phyloP scores from a whole-genome alignment of 2,888 invertebrate species.

The Lamellibrachia columna region DNA sequence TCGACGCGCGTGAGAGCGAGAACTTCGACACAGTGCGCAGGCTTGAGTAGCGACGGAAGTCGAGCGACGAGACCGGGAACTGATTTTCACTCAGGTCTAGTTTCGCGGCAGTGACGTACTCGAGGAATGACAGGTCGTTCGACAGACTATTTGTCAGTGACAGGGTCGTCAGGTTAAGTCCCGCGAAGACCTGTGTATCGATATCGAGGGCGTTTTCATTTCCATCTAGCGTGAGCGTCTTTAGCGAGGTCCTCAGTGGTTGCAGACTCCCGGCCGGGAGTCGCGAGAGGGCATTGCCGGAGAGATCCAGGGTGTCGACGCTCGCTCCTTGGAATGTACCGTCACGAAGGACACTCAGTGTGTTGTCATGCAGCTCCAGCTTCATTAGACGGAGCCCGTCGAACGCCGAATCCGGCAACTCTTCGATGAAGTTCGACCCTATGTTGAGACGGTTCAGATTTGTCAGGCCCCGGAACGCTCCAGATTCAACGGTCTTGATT shows the following conservation, averaged over 20 bases:
- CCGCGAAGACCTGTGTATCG: slow-evolving; percentile 28
- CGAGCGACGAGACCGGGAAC: not conserved
- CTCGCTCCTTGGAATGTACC: slow-evolving; percentile 24
- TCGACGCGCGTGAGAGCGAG: not conserved
- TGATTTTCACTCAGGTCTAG: slow-evolving; percentile 36
- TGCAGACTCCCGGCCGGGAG: slow-evolving; percentile 20
- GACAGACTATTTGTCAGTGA: slow-evolving; percentile 20
- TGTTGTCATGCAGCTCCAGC: slow-evolving; percentile 22
- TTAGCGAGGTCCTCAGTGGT: slow-evolving; percentile 27
- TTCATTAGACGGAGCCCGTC: slow-evolving; percentile 20
- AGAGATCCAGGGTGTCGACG: slow-evolving; percentile 25
- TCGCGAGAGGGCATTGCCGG: slow-evolving; percentile 23
- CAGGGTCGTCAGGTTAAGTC: slow-evolving; percentile 27
- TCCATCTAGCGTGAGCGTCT: slow-evolving; percentile 25
- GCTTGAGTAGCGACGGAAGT: not conserved
- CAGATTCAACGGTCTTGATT: slow-evolving; percentile 18
- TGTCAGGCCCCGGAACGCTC: slow-evolving; percentile 27
- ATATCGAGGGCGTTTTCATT: slow-evolving; percentile 30
- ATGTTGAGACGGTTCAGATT: slow-evolving; percentile 30
- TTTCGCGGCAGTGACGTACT: slow-evolving; percentile 7
- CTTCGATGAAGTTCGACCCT: slow-evolving; percentile 28
- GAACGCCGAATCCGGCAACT: slow-evolving; percentile 25
- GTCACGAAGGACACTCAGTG: not conserved
- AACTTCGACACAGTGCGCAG: slow-evolving; percentile 25
- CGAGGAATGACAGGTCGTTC: slow-evolving; percentile 29